These are phyloP conservation scores for Euplexia lucipara DNA, from an alignment of 2,888 invertebrate genomes.

Conservation along the genomic window DNA sequence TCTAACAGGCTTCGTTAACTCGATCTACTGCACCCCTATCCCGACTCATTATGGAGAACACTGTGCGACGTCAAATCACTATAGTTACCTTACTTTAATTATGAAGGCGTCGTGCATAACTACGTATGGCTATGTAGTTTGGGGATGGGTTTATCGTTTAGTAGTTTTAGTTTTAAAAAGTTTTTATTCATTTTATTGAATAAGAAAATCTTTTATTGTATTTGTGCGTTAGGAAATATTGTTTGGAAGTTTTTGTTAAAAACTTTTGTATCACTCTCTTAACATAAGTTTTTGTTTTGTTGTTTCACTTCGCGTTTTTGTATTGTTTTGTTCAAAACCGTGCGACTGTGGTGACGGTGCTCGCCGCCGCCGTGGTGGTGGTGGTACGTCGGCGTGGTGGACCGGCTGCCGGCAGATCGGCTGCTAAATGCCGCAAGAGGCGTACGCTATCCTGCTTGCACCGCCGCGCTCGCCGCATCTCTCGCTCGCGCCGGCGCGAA, in stretches of 20 bases:
- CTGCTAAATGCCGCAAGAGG: conserved; percentile 90
- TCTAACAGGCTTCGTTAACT: conserved; percentile 81
- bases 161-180: background rate
- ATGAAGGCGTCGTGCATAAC: conserved; percentile 15
- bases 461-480: conserved; percentile 80
- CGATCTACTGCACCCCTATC: conserved; percentile 69
- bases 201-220: background rate
- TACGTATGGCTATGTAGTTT: conserved; percentile 3
- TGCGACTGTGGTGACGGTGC: conserved; percentile 37
- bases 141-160: background rate
- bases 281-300: background rate
- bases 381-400: conserved; percentile 50
- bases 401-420: conserved; percentile 78
- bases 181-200: background rate
- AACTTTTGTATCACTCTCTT: conserved; percentile 20
- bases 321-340: background rate
- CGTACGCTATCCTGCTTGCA: conserved; percentile 84
- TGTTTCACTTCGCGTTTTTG: conserved; percentile 38
- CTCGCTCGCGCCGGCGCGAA: conserved; percentile 92
- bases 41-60: conserved; percentile 62
- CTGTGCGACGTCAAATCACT: conserved; percentile 52
- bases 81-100: conserved; percentile 52
- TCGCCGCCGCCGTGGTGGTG: conserved; percentile 39
- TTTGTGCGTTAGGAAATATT: background rate
- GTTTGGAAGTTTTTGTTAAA: background rate